phyloP scores from a whole-genome alignment of 2,113 vertebrate genomes.

The Mohoua ochrocephala region DNA sequence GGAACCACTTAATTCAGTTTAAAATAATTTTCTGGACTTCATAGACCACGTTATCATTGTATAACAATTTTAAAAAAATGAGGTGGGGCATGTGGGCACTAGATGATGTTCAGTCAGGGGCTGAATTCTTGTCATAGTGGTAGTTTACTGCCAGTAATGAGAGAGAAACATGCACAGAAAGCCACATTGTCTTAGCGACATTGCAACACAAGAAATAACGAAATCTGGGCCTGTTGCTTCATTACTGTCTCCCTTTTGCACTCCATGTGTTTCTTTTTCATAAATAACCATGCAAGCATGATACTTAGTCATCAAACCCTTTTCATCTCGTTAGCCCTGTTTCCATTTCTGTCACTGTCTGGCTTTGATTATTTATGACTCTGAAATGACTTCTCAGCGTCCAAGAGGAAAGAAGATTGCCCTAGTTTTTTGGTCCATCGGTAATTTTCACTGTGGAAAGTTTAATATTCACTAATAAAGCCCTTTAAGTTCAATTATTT shows the following conservation, averaged over 20 bases:
- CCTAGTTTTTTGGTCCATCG: rapidly evolving
- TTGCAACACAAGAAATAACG: not conserved
- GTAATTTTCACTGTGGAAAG: not conserved
- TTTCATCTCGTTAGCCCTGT: not conserved
- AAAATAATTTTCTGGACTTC: not conserved
- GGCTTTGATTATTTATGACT: not conserved
- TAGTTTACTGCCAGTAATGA: not conserved
- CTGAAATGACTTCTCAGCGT: not conserved
- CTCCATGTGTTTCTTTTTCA: not conserved
- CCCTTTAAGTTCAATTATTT: not conserved
- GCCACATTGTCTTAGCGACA: not conserved
- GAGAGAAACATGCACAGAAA: not conserved
- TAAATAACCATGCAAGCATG: not conserved
- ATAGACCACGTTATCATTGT: not conserved
- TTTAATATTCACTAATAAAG: not conserved
- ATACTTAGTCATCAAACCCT: not conserved
- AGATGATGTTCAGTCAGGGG: not conserved
- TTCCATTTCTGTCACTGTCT: not conserved
- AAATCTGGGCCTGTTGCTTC: not conserved
- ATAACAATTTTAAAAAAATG: not conserved
- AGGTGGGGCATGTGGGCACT: too few relatives aligned
- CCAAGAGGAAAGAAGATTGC: not conserved
- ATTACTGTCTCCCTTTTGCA: not conserved
- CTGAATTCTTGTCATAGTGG: not conserved
- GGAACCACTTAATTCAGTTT: not conserved